phyloP scores from a whole-genome alignment of 1,140 invertebrate genomes.

The Piezodorus guildinii region DNA sequence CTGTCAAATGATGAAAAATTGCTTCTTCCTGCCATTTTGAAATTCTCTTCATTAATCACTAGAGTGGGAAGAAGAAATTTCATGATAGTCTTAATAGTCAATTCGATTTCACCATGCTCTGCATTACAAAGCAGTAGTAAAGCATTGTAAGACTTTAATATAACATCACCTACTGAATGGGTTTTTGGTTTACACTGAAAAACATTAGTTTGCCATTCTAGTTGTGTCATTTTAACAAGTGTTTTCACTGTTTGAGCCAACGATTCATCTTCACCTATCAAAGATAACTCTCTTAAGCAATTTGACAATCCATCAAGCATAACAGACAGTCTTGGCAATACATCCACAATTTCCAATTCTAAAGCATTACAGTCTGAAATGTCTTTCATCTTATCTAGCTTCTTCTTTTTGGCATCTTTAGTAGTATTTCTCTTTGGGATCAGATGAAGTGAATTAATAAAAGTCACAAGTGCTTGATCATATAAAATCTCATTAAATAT shows the following conservation, averaged over 20 bases:
- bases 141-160: conserved; percentile 38
- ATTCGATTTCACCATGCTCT: conserved; percentile 38
- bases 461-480: conserved; percentile 37
- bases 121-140: conserved; percentile 37
- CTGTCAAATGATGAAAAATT: conserved; percentile 37
- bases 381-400: conserved; percentile 28
- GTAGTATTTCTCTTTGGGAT: too few relatives aligned
- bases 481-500: conserved; percentile 46
- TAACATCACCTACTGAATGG: conserved; percentile 32
- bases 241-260: conserved; percentile 38
- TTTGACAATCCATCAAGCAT: conserved; percentile 37
- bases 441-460: conserved; percentile 28
- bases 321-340: conserved; percentile 32
- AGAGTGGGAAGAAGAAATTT: conserved; percentile 39
- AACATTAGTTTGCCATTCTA: conserved; percentile 34
- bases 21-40: conserved; percentile 33
- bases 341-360: conserved; percentile 29
- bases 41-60: conserved; percentile 35
- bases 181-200: conserved; percentile 25
- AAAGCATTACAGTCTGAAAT: conserved; percentile 25
- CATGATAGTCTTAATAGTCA: conserved; percentile 38
- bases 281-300: conserved; percentile 37
- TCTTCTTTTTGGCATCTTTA: conserved; percentile 19
- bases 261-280: conserved; percentile 38
- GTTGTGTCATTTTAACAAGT: conserved; percentile 38